phyloP scores from a whole-genome alignment of 2,113 vertebrate genomes.

The Leptodactylus fuscus region DNA sequence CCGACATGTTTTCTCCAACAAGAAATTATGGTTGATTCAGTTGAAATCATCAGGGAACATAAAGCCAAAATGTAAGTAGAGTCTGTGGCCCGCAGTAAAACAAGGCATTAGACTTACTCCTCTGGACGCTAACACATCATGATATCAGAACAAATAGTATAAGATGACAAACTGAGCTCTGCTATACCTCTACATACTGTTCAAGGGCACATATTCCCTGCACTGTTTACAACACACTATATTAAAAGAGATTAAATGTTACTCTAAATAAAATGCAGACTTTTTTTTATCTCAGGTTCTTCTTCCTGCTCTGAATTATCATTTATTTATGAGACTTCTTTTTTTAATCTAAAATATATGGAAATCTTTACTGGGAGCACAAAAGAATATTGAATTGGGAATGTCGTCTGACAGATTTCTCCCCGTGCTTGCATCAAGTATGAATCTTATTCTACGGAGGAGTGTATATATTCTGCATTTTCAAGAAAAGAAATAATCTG shows the following conservation, averaged over 20 bases:
- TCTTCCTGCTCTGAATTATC: constrained; percentile 86
- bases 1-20: no score
- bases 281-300: constrained; percentile 93
- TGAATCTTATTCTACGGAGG: constrained; percentile 77
- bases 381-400: constrained; percentile 85
- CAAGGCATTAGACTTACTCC: constrained; percentile 63
- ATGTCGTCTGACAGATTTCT: constrained; percentile 81
- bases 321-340: constrained; percentile 96
- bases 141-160: neutral
- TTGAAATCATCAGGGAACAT: no score
- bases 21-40: no score
- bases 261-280: constrained; percentile 90
- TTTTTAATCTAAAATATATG: constrained; percentile 91
- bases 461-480: constrained; percentile 67
- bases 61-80: no score
- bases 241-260: constrained; percentile 98
- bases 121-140: constrained; percentile 38
- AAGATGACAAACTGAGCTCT: neutral
- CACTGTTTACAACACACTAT: constrained; percentile 85
- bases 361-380: constrained; percentile 90
- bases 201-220: constrained; percentile 86
- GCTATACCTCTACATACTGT: neutral
- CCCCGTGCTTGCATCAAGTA: constrained; percentile 73
- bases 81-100: constrained; percentile 24
- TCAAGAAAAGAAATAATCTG: constrained; percentile 69